phyloP scores from a whole-genome alignment of 2,113 vertebrate species.

The Sminthopsis crassicaudata region DNA sequence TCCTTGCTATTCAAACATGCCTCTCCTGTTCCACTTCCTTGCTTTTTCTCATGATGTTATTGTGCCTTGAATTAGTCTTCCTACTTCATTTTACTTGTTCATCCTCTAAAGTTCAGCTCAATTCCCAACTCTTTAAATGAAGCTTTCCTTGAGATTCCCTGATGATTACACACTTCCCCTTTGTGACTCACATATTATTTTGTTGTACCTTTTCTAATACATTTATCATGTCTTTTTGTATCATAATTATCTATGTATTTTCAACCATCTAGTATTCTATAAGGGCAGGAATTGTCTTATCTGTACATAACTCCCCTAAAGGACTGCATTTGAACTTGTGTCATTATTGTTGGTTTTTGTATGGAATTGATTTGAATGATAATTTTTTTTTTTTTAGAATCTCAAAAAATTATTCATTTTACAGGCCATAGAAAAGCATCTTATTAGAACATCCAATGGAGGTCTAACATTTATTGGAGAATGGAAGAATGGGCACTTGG shows the following conservation, averaged over 20 bases:
- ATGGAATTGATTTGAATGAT: slow-evolving; percentile 22
- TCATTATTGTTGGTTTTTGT: not conserved
- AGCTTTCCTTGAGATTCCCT: not conserved
- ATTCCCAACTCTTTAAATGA: not conserved
- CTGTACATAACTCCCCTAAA: not conserved
- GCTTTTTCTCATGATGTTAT: not conserved
- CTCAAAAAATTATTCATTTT: slow-evolving; percentile 55
- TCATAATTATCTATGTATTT: not conserved
- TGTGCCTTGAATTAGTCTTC: not conserved
- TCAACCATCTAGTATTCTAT: not conserved
- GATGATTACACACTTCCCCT: not conserved
- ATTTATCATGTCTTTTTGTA: not conserved
- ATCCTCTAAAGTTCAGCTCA: not conserved
- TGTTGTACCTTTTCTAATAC: not conserved
- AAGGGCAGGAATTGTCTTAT: not conserved
- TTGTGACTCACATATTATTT: not conserved
- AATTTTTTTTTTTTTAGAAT: slow-evolving; percentile 45
- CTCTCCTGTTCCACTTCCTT: not conserved
- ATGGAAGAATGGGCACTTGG: slow-evolving; percentile 98
- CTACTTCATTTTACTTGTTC: not conserved
- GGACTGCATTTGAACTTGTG: not conserved
- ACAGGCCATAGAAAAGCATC: slow-evolving; percentile 97
- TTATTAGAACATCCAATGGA: slow-evolving; percentile 96
- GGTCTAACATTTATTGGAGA: slow-evolving; percentile 98
- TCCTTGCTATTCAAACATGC: not conserved